Percentiles rank a stretch among this genome's conserved stretches.
Conservation (phyloP, 2,797 vertebrate genomes). For the Schizothorax lantsangensis region DNA sequence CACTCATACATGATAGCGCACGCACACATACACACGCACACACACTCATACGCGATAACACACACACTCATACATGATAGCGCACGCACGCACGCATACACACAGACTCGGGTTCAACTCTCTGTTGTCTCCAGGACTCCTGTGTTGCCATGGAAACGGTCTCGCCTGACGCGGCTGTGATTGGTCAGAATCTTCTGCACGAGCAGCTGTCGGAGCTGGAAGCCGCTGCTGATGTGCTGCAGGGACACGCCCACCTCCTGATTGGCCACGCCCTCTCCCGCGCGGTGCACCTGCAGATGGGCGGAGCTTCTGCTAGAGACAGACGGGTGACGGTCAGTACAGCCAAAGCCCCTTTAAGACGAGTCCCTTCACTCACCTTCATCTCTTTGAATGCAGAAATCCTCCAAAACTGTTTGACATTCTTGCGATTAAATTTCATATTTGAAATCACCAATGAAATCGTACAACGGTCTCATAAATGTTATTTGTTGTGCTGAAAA, state of each 20-base stretch:
- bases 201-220: constrained; percentile 88
- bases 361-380: no score
- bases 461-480: no score
- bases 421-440: no score
- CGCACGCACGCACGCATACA: background rate
- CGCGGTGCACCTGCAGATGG: constrained; percentile 67
- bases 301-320: constrained; percentile 59
- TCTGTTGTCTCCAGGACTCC: background rate
- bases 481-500: no score
- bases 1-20: no score
- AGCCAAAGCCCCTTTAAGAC: no score
- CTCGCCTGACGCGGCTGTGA: constrained; percentile 57
- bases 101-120: background rate
- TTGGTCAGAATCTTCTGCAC: constrained; percentile 84
- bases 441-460: no score
- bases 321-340: constrained; percentile 12
- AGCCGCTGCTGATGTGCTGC: constrained; percentile 82
- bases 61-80: no score
- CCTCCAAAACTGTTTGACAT: no score
- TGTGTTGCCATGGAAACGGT: constrained; percentile 75
- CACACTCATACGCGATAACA: constrained; percentile 30
- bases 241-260: constrained; percentile 80
- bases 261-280: constrained; percentile 82
- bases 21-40: no score
- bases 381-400: no score